Conservation (phyloP, 2,888 invertebrate species). For the Volucella inanis region DNA sequence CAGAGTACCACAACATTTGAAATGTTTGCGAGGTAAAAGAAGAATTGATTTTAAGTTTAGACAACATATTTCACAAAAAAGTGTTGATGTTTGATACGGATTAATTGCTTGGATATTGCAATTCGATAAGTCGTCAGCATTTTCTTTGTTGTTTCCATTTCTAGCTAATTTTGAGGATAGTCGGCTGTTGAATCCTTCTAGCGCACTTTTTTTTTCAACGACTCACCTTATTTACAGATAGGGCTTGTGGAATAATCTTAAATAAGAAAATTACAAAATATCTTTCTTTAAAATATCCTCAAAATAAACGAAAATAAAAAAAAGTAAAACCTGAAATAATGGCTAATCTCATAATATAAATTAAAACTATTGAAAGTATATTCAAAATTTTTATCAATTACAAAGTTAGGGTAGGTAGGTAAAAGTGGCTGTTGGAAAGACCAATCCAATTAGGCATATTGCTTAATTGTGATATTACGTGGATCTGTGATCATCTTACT, state of each 20-base stretch:
- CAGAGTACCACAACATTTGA: conserved; percentile 27
- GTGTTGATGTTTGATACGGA: conserved; percentile 20
- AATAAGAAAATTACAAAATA: conserved; percentile 41
- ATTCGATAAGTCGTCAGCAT: neutral
- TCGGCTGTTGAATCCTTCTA: conserved; percentile 44
- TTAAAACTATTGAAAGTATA: too few relatives aligned
- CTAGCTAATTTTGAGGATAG: too few relatives aligned
- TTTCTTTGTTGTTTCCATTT: conserved; percentile 9
- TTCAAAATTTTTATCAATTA: too few relatives aligned
- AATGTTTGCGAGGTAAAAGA: conserved; percentile 13
- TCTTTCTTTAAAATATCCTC: too few relatives aligned
- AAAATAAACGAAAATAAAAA: too few relatives aligned
- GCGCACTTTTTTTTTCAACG: conserved; percentile 42
- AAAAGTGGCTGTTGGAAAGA: too few relatives aligned
- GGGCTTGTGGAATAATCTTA: conserved; percentile 34
- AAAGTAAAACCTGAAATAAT: too few relatives aligned
- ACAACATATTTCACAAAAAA: conserved; percentile 13
- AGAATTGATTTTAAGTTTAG: conserved; percentile 2
- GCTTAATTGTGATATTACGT: too few relatives aligned
- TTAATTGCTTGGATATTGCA: conserved; percentile 14
- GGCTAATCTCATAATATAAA: too few relatives aligned
- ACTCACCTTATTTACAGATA: conserved; percentile 37
- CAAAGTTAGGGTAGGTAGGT: too few relatives aligned
- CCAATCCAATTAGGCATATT: too few relatives aligned
- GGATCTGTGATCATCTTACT: too few relatives aligned